Conservation (phyloP, 2,113 vertebrate genomes). For the Platichthys stellatus region DNA sequence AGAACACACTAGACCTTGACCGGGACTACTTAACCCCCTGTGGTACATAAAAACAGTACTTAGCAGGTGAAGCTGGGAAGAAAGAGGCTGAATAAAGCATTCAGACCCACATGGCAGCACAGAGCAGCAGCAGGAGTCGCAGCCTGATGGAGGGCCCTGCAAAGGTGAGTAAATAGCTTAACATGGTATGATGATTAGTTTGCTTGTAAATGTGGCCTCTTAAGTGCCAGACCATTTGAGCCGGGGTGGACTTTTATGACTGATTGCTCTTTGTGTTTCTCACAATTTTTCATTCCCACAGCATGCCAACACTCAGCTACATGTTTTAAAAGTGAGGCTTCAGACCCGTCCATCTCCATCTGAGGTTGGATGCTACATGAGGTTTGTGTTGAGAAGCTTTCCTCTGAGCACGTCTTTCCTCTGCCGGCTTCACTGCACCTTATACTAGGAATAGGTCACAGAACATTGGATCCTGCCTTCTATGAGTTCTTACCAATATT, state of each 20-base stretch:
- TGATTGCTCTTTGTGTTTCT: background rate
- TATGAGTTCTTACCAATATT: background rate
- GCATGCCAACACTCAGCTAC: too few species aligned
- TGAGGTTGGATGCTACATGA: background rate
- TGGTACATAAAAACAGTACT: conserved; percentile 29
- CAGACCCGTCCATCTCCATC: too few species aligned
- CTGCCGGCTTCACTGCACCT: background rate
- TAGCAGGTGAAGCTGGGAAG: conserved; percentile 13
- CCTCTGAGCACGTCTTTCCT: background rate
- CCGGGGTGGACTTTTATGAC: background rate
- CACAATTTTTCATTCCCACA: background rate
- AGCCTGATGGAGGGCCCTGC: background rate
- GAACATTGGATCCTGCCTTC: background rate
- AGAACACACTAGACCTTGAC: conserved; percentile 27
- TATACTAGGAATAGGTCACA: background rate
- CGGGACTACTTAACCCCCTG: conserved; percentile 25
- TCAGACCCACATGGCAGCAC: conserved; percentile 13
- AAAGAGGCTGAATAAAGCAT: conserved; percentile 36
- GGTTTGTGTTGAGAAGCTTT: background rate
- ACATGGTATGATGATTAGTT: conserved; percentile 4
- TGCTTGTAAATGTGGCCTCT: background rate
- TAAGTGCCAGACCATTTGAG: background rate
- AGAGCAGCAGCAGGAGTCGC: background rate
- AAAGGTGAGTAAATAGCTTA: conserved; percentile 10
- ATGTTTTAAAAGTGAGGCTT: too few species aligned